Base-by-base conservation (phyloP, 35 echinoderm and acorn worm genomes). In the Diadema setosum region DNA sequence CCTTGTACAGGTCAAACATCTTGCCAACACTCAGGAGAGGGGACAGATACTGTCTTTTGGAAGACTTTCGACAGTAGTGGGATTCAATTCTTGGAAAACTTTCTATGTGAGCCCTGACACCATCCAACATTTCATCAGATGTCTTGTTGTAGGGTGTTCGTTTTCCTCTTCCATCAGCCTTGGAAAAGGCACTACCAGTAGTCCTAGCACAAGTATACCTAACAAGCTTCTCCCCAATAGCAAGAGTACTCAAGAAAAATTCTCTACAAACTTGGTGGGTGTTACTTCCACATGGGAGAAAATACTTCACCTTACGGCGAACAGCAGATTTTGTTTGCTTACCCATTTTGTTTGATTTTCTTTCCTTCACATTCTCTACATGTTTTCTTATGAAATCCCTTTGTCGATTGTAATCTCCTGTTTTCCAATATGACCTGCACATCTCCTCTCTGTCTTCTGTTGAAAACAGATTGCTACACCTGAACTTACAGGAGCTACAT, bases 11-110 rank as follows among this genome's bases (percentile, higher is more conserved):
- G 4, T 45, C 56, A 70, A 32, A 84, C 81, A 90, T 84, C 24
- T 17, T 64, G n/a, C 52, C 25, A 9, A 50, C 29, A 49, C 55
- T 85, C 50, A 91, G 43, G 42, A 75, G 42, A 55, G 59, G 41
- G 27, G 82, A 85, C 18, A 91, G 45, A 45, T 84, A 90, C 37
- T 90, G 46, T 42, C 45, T 58, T 83, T 5, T 34, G 64, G 88
- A 63, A 32, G 45, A 23, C 25, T 41, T 5, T 0, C 88, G 8
- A 41, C 88, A 90, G 59, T 90, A 84, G 60, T 84, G 88, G 31
- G 76, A 90, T 52, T 91, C 89, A 1, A 73, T 74, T 41, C 31
- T 52, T 7, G 61, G 81, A 85, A 85, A 91, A 41, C 80, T 45
- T 12, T 91, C 41, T 1, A 91, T 91, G 45, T 91, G 58, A 42